These are phyloP conservation scores for Pseudochromis fuscus DNA, from an alignment of 2,797 vertebrate species.

Conservation along the genomic window DNA sequence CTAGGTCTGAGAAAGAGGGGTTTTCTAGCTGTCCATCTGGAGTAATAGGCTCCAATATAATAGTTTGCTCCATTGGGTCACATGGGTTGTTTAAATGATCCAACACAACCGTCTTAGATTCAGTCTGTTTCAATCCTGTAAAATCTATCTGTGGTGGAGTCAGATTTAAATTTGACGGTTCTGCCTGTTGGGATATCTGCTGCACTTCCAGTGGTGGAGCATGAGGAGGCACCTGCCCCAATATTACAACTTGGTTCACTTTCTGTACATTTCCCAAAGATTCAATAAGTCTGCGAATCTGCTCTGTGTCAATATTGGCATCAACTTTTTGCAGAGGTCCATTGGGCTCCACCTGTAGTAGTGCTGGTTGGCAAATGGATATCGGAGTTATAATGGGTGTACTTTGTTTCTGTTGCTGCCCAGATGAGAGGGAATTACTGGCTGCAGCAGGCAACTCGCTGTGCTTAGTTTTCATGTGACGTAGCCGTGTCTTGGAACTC, in stretches of 20 bases:
- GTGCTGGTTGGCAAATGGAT: constrained; percentile 70
- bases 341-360: constrained; percentile 77
- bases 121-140: constrained; percentile 53
- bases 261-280: constrained; percentile 86
- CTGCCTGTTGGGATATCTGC: constrained; percentile 61
- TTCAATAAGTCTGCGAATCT: constrained; percentile 85
- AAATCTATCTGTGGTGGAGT: constrained; percentile 65
- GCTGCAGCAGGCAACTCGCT: constrained; percentile 30
- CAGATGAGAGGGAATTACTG: constrained; percentile 14
- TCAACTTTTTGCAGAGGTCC: constrained; percentile 84
- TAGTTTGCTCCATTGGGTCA: constrained; percentile 75
- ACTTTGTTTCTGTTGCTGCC: constrained; percentile 54
- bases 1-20: constrained; percentile 63
- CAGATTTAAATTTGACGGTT: constrained; percentile 48
- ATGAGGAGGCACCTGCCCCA: constrained; percentile 81
- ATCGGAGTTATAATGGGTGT: constrained; percentile 76
- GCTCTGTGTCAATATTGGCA: constrained; percentile 84
- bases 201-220: constrained; percentile 74
- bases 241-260: constrained; percentile 85
- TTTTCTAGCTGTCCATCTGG: constrained; percentile 76
- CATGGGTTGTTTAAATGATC: constrained; percentile 45
- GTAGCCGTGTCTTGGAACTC: constrained; percentile 73
- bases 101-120: constrained; percentile 36
- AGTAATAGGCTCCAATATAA: constrained; percentile 80
- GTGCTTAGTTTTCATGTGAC: constrained; percentile 85